These are phyloP conservation scores for Tympanoctomys barrerae DNA, from an alignment of 2,797 vertebrate genomes.

Conservation along the genomic window DNA sequence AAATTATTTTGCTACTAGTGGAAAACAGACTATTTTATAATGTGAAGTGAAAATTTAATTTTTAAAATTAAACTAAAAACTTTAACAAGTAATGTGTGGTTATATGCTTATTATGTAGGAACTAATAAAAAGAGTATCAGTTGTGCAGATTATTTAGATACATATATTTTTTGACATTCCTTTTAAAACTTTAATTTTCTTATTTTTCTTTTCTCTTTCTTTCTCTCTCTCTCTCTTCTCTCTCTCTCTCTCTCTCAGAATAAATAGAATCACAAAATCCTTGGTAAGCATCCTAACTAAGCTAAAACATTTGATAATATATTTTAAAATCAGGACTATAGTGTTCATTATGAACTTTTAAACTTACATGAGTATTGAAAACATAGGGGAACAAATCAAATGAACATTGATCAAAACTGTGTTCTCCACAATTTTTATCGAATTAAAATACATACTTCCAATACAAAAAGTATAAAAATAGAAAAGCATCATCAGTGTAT, in stretches of 20 bases:
- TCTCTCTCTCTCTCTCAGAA: neutral
- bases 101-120: neutral
- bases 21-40: neutral
- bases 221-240: neutral
- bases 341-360: neutral
- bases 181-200: neutral
- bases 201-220: neutral
- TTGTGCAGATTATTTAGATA: neutral
- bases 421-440: neutral
- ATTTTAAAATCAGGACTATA: neutral
- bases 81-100: neutral
- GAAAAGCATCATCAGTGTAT: neutral
- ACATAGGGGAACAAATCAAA: neutral
- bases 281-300: neutral
- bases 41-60: neutral
- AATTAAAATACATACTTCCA: neutral
- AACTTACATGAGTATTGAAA: neutral
- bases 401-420: neutral
- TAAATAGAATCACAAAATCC: neutral
- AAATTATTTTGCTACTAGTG: neutral
- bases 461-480: neutral
- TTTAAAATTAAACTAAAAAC: neutral
- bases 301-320: neutral
- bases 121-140: neutral
- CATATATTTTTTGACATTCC: neutral